Conservation (phyloP, 2,797 vertebrate genomes). For the Sebastes vulpes region DNA sequence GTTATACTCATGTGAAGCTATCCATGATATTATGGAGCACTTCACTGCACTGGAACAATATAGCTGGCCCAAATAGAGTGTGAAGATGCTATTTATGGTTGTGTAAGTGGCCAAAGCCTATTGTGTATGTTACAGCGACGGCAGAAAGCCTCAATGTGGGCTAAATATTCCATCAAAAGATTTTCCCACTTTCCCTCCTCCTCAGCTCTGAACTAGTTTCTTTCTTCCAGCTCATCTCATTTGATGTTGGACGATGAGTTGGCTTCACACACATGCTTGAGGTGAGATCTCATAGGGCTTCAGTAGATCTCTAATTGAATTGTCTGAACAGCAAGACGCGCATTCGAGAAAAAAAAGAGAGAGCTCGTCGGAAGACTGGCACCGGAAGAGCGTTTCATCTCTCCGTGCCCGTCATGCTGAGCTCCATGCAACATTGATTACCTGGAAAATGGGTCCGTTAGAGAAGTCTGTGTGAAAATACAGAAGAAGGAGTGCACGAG, state of each 20-base stretch:
- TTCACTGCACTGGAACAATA: slow-evolving; percentile 20
- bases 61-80: slow-evolving; percentile 25
- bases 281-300: slow-evolving; percentile 64
- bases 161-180: slow-evolving; percentile 41
- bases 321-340: slow-evolving; percentile 54
- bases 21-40: slow-evolving; percentile 16
- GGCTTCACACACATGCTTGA: slow-evolving; percentile 59
- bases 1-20: background rate
- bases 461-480: slow-evolving; percentile 68
- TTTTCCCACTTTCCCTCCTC: slow-evolving; percentile 3
- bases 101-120: slow-evolving; percentile 23
- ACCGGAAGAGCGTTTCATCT: slow-evolving; percentile 53
- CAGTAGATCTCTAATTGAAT: slow-evolving; percentile 76
- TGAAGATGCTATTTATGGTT: slow-evolving; percentile 47
- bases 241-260: slow-evolving; percentile 40
- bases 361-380: background rate
- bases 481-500: slow-evolving; percentile 16
- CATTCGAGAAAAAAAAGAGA: slow-evolving; percentile 37
- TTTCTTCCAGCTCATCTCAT: background rate
- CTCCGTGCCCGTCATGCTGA: slow-evolving; percentile 31
- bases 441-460: slow-evolving; percentile 64
- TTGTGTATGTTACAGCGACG: slow-evolving; percentile 1
- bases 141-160: background rate
- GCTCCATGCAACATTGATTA: slow-evolving; percentile 67
- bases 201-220: background rate